Conservation (phyloP, 2,113 vertebrate species). For the Cryptomyrus ogoouensis region DNA sequence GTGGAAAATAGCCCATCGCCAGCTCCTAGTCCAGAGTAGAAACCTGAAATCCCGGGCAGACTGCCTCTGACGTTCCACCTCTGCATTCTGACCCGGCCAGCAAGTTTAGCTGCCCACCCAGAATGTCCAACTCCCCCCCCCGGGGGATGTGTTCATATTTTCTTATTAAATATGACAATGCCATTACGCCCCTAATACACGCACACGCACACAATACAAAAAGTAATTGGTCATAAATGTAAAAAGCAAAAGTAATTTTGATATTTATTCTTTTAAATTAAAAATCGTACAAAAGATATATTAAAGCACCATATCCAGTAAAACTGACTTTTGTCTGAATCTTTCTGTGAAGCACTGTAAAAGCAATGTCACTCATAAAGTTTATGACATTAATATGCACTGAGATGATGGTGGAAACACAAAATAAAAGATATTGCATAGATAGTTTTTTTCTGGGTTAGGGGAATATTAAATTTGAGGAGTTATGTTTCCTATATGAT, state of each 20-base stretch:
- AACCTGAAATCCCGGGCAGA: background rate
- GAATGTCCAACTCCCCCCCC: background rate
- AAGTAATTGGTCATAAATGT: background rate
- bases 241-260: background rate
- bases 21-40: background rate
- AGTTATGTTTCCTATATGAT: constrained; percentile 4
- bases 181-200: background rate
- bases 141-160: background rate
- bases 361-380: background rate
- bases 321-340: background rate
- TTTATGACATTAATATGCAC: constrained; percentile 24
- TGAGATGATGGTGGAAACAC: constrained; percentile 9
- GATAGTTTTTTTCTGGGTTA: background rate
- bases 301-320: background rate
- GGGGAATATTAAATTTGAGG: constrained; percentile 1
- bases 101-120: background rate
- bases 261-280: background rate
- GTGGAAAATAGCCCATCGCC: background rate
- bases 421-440: constrained; percentile 3
- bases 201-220: background rate
- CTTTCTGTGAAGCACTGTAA: background rate
- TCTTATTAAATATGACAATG: background rate
- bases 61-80: background rate
- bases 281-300: background rate
- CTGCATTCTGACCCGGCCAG: background rate